A percentile compares a stretch with the other conserved stretches of the same genome.
Evolutionary conservation across 1,140 invertebrate species (phyloP).

Genomic region (Plectrocnemia conspersa): DNA sequence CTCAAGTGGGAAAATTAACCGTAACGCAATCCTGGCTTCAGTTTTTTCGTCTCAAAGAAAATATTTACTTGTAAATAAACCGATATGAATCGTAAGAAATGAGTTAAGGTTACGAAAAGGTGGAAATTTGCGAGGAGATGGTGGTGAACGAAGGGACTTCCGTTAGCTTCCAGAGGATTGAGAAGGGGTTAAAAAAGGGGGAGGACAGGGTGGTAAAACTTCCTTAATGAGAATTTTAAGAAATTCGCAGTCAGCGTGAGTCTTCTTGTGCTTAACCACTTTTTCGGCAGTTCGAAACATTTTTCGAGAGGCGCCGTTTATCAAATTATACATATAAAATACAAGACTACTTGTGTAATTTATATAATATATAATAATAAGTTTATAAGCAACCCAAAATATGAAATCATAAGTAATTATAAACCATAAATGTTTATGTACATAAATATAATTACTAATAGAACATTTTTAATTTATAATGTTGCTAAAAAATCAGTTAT

Average conservation of each 20-base stretch:
- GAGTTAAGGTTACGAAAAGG: slow-evolving; percentile 19
- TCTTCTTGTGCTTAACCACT: slow-evolving; percentile 18
- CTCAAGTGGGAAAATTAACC: not conserved
- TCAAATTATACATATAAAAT: no score
- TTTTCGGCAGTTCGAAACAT: slow-evolving; percentile 17
- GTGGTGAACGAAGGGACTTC: slow-evolving; percentile 12
- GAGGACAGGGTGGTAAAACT: slow-evolving; percentile 25
- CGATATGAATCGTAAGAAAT: slow-evolving; percentile 15
- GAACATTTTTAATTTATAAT: no score
- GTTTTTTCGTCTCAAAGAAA: not conserved
- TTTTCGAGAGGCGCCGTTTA: no score
- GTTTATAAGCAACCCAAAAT: no score
- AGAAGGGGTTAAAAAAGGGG: slow-evolving; percentile 11
- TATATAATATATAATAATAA: no score
- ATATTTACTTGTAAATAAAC: not conserved
- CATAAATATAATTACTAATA: no score
- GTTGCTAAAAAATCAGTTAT: no score
- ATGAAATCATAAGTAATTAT: no score
- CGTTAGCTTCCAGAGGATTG: no score
- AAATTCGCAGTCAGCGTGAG: slow-evolving; percentile 35
- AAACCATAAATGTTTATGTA: no score
- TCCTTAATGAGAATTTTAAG: slow-evolving; percentile 37
- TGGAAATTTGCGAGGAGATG: slow-evolving; percentile 13
- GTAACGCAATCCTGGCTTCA: not conserved
- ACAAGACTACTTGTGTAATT: no score